Evolutionary conservation across 1,140 invertebrate species (phyloP).

Genomic region (Drosophila pruinosa): DNA sequence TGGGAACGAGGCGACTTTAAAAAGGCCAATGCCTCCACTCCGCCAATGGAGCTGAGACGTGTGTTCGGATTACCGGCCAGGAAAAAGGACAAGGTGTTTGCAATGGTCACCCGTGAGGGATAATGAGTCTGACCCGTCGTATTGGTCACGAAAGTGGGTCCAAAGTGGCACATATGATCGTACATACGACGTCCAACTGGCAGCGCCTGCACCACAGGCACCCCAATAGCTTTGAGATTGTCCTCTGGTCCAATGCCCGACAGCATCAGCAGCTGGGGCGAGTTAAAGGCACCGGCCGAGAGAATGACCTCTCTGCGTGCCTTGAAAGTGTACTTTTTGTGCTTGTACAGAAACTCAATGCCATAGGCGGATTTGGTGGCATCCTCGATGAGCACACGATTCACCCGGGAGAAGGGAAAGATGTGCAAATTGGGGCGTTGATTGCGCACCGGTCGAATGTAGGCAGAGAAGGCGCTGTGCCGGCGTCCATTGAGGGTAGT

Average conservation of each 20-base stretch:
- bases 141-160: slow-evolving; percentile 85
- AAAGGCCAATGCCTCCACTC: slow-evolving; percentile 87
- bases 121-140: slow-evolving; percentile 75
- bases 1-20: slow-evolving; percentile 85
- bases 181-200: slow-evolving; percentile 89
- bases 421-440: slow-evolving; percentile 87
- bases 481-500: slow-evolving; percentile 84
- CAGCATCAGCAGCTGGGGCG: slow-evolving; percentile 91
- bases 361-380: slow-evolving; percentile 85
- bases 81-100: slow-evolving; percentile 83
- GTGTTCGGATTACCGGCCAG: slow-evolving; percentile 84
- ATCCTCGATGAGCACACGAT: slow-evolving; percentile 86
- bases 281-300: slow-evolving; percentile 90
- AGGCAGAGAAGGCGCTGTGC: slow-evolving; percentile 85
- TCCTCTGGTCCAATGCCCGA: slow-evolving; percentile 90
- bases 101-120: slow-evolving; percentile 64
- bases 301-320: slow-evolving; percentile 88
- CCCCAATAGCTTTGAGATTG: slow-evolving; percentile 87
- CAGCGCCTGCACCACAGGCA: slow-evolving; percentile 87
- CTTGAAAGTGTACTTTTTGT: slow-evolving; percentile 82
- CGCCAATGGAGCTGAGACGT: slow-evolving; percentile 83
- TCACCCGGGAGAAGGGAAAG: slow-evolving; percentile 84
- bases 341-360: slow-evolving; percentile 85
- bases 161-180: slow-evolving; percentile 89
- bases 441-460: slow-evolving; percentile 84